Conservation (phyloP, 2,888 invertebrate species). For the Hypselothyrea guttata region DNA sequence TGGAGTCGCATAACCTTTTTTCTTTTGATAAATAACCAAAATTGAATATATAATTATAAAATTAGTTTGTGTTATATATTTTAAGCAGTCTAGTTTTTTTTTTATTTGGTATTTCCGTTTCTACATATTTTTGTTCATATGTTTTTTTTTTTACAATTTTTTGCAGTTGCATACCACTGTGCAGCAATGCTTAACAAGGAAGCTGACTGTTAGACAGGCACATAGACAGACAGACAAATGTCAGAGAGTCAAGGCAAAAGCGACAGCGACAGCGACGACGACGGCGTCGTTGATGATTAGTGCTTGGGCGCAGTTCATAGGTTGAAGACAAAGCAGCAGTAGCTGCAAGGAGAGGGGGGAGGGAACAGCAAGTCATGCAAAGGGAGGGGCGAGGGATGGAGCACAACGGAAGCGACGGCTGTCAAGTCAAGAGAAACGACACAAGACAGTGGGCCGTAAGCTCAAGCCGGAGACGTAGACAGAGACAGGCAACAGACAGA, state of each 20-base stretch:
- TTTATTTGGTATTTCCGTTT: too few species aligned
- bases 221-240: conserved; percentile 44
- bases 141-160: too few species aligned
- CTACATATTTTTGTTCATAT: too few species aligned
- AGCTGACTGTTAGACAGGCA: conserved; percentile 37
- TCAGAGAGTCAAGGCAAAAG: conserved; percentile 61
- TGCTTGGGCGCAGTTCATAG: not conserved
- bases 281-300: conserved; percentile 63
- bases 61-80: too few species aligned
- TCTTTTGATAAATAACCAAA: too few species aligned
- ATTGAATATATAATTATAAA: too few species aligned
- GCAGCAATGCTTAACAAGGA: conserved; percentile 35
- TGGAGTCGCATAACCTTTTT: too few species aligned
- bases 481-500: conserved; percentile 24
- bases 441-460: conserved; percentile 32
- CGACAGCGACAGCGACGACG: conserved; percentile 23
- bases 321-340: not conserved
- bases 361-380: not conserved
- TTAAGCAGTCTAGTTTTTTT: too few species aligned
- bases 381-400: conserved; percentile 3
- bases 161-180: conserved; percentile 33
- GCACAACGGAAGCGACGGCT: conserved; percentile 44
- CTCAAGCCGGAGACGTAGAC: conserved; percentile 11
- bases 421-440: conserved; percentile 61
- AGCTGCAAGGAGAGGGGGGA: not conserved